Conservation (phyloP, 2,113 vertebrate genomes). For the Silurus glanis region DNA sequence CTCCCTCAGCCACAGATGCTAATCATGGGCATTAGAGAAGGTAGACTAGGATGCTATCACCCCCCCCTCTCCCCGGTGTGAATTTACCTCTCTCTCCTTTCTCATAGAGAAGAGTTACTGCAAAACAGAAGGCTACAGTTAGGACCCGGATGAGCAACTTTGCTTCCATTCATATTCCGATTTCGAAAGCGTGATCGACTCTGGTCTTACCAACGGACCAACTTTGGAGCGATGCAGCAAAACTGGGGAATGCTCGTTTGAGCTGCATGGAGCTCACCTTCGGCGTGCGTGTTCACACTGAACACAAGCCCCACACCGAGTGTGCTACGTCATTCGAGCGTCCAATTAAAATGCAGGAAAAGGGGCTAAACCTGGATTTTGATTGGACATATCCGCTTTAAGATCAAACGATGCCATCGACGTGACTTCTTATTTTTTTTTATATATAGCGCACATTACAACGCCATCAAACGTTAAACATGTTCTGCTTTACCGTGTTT, state of each 20-base stretch:
- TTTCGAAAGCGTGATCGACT: slow-evolving; percentile 5
- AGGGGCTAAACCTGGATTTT: background rate
- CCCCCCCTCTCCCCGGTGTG: background rate
- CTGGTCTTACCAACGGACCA: slow-evolving; percentile 45
- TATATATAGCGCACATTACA: background rate
- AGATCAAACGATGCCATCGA: background rate
- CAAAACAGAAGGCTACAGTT: slow-evolving; percentile 60
- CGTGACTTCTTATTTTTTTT: background rate
- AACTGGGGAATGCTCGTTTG: slow-evolving; percentile 37
- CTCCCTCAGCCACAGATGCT: background rate
- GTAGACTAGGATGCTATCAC: background rate
- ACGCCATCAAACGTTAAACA: background rate
- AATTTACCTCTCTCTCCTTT: slow-evolving; percentile 75
- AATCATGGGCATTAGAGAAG: background rate
- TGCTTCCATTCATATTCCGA: slow-evolving; percentile 56
- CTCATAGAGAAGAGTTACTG: slow-evolving; percentile 60
- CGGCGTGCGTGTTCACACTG: background rate
- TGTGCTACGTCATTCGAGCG: background rate
- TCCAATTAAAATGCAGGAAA: slow-evolving; percentile 4
- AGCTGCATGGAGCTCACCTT: slow-evolving; percentile 30
- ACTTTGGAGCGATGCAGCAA: slow-evolving; percentile 36
- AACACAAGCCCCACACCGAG: background rate
- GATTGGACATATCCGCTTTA: background rate
- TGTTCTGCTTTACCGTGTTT: too few species aligned
- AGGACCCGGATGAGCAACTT: slow-evolving; percentile 59